Conservation (phyloP, 2,888 invertebrate genomes). For the Steinernema scapterisci region DNA sequence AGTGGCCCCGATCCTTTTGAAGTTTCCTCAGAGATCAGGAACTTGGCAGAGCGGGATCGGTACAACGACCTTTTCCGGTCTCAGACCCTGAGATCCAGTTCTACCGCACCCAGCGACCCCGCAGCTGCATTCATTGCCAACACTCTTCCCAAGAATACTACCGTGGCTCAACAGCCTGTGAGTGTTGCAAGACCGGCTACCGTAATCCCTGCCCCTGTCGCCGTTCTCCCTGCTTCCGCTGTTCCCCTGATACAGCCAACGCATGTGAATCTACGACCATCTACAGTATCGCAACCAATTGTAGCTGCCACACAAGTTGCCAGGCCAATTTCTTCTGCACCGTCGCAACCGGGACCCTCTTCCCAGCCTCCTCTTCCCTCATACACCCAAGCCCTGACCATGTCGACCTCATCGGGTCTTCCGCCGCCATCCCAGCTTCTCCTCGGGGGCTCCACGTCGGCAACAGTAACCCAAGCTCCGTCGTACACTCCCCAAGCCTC, state of each 20-base stretch:
- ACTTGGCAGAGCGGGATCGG: not conserved
- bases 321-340: not conserved
- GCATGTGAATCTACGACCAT: not conserved
- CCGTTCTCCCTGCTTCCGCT: too few species aligned
- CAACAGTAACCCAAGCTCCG: not conserved
- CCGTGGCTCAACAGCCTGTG: not conserved
- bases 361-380: not conserved
- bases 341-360: not conserved
- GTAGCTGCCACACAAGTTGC: not conserved
- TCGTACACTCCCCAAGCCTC: not conserved
- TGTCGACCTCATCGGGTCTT: not conserved
- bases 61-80: slow-evolving; percentile 26
- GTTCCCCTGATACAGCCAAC: too few species aligned
- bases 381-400: slow-evolving; percentile 15
- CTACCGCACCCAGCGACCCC: not conserved
- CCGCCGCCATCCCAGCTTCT: slow-evolving; percentile 6
- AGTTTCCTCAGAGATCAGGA: slow-evolving; percentile 8
- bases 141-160: not conserved
- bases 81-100: not conserved
- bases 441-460: not conserved
- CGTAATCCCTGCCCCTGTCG: too few species aligned
- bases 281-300: not conserved
- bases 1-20: slow-evolving; percentile 10
- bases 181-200: not conserved
- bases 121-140: too few species aligned